These are phyloP conservation scores for Clupea harengus DNA, from an alignment of 2,113 vertebrate genomes.

Conservation along the genomic window DNA sequence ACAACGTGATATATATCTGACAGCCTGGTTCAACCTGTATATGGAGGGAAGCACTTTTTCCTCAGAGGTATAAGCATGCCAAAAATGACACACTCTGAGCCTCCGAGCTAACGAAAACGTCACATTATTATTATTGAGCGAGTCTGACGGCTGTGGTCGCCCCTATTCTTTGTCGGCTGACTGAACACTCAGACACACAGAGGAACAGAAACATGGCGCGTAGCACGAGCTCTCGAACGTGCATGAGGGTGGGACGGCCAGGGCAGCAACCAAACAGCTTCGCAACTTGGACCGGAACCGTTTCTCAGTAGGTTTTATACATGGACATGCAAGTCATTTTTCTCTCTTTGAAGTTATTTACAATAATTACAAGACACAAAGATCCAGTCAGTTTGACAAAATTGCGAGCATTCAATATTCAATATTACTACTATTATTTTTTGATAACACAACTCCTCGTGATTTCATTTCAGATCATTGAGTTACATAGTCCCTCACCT, in stretches of 20 bases:
- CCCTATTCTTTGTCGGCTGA: background rate
- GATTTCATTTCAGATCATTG: slow-evolving; percentile 54
- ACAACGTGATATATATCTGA: slow-evolving; percentile 17
- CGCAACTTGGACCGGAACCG: slow-evolving; percentile 74
- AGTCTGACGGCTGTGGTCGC: background rate
- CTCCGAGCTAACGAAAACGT: slow-evolving; percentile 10
- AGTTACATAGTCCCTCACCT: slow-evolving; percentile 58
- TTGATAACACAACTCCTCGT: slow-evolving; percentile 68
- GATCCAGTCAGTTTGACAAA: slow-evolving; percentile 76
- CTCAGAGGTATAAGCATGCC: slow-evolving; percentile 58
- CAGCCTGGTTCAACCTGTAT: slow-evolving; percentile 20
- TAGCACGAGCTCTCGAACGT: slow-evolving; percentile 19
- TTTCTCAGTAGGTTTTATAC: slow-evolving; percentile 77
- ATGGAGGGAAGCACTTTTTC: slow-evolving; percentile 77
- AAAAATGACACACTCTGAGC: slow-evolving; percentile 27
- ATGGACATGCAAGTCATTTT: slow-evolving; percentile 81
- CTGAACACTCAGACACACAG: slow-evolving; percentile 8
- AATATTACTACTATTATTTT: slow-evolving; percentile 69
- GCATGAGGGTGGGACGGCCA: slow-evolving; percentile 15
- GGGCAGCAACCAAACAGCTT: slow-evolving; percentile 56
- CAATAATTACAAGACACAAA: slow-evolving; percentile 81
- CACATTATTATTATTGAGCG: slow-evolving; percentile 17
- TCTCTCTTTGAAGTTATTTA: slow-evolving; percentile 77
- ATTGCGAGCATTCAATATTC: slow-evolving; percentile 76
- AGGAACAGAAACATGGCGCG: background rate